A percentile compares a stretch with the other conserved stretches of the same genome.
Conservation (phyloP, 2,797 vertebrate genomes). For the Lepidocolaptes lacrymiger region DNA sequence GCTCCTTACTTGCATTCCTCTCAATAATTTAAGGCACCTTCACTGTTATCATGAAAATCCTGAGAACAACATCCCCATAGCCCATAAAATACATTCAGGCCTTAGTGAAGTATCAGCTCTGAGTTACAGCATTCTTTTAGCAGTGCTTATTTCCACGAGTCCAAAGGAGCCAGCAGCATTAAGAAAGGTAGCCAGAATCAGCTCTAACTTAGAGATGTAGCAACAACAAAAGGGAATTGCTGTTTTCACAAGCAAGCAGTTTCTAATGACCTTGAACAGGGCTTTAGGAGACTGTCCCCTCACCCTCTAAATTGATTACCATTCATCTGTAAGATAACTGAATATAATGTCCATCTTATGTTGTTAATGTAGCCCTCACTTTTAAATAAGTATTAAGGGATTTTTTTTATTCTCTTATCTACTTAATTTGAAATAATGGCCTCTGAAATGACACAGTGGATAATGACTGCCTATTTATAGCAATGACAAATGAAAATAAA, state of each 20-base stretch:
- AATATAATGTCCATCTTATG: not conserved
- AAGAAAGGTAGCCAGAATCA: not conserved
- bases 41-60: not conserved
- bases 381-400: not conserved
- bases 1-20: not conserved
- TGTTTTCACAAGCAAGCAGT: not conserved
- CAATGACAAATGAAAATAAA: slow-evolving; percentile 3
- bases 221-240: not conserved
- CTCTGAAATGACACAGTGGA: not conserved
- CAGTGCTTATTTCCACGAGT: not conserved
- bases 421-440: not conserved
- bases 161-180: not conserved
- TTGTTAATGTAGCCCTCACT: not conserved
- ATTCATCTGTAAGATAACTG: not conserved
- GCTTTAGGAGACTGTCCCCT: not conserved
- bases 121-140: not conserved
- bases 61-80: not conserved
- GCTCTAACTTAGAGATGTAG: not conserved
- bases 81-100: not conserved
- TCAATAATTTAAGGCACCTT: not conserved
- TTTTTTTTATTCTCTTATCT: not conserved
- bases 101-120: not conserved
- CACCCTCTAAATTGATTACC: not conserved
- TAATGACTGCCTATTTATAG: slow-evolving; percentile 1
- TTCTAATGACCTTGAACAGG: not conserved